Conservation (phyloP, 2,888 invertebrate species). For the Lissocephala sabroskyi region DNA sequence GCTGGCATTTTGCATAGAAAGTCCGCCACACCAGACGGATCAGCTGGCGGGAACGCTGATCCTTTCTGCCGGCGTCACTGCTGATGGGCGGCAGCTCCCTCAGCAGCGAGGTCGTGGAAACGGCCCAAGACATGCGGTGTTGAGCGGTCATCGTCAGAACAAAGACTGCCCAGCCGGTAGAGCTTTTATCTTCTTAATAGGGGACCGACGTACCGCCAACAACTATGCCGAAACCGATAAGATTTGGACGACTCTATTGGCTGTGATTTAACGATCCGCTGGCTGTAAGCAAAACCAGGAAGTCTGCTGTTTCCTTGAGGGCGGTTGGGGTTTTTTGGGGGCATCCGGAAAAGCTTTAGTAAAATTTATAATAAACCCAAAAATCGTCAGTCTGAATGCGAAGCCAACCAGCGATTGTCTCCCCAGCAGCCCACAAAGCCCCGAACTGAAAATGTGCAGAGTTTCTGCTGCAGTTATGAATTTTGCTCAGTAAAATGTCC, state of each 20-base stretch:
- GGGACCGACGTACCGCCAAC: no score
- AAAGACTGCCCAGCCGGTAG: no score
- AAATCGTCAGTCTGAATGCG: no score
- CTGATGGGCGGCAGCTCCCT: slow-evolving; percentile 17
- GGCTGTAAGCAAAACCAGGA: no score
- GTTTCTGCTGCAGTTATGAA: slow-evolving; percentile 33
- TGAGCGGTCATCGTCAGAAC: slow-evolving; percentile 18
- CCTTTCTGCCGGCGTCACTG: not conserved
- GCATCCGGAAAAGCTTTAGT: no score
- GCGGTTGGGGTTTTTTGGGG: not conserved
- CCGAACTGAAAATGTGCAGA: slow-evolving; percentile 18
- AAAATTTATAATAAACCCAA: no score
- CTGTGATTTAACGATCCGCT: no score
- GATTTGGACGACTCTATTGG: no score
- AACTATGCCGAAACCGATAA: slow-evolving; percentile 18
- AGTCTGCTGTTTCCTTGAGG: slow-evolving; percentile 11
- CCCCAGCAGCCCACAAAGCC: slow-evolving; percentile 8
- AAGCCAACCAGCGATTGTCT: no score
- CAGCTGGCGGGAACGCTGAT: slow-evolving; percentile 15
- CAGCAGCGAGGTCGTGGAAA: slow-evolving; percentile 43
- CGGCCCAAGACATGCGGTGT: slow-evolving; percentile 48
- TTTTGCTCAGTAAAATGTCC: slow-evolving; percentile 46
- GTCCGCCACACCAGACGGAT: slow-evolving; percentile 54
- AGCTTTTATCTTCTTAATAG: no score
- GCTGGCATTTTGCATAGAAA: slow-evolving; percentile 46